phyloP scores from a whole-genome alignment of 1,140 invertebrate species.

The Bombus ignitus region DNA sequence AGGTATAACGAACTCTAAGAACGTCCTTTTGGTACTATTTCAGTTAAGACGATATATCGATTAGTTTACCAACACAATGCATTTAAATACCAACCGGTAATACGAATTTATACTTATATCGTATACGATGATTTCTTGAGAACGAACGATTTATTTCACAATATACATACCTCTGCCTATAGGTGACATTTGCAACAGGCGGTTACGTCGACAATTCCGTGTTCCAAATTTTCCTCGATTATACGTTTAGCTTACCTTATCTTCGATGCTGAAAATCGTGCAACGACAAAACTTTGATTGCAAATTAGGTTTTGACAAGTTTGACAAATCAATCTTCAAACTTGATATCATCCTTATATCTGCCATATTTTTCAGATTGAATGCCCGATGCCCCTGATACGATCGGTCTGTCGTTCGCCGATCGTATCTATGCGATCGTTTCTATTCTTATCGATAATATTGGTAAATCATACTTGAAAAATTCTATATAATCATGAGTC shows the following conservation, averaged over 20 bases:
- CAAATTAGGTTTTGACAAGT: too few species aligned
- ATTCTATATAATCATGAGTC: constrained; percentile 12
- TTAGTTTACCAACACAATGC: too few species aligned
- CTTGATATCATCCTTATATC: too few species aligned
- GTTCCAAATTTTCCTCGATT: background rate
- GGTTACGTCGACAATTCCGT: background rate
- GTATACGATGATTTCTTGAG: background rate
- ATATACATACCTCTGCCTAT: background rate
- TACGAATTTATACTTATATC: background rate
- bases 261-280: too few species aligned
- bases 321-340: too few species aligned
- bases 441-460: background rate
- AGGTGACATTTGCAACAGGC: background rate
- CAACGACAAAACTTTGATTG: too few species aligned
- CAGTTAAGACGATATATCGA: too few species aligned
- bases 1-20: too few species aligned
- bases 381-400: background rate
- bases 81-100: too few species aligned
- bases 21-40: too few species aligned
- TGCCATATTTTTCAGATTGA: too few species aligned
- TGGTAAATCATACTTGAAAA: background rate
- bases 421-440: background rate
- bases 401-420: background rate
- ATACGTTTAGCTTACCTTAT: too few species aligned
- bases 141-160: background rate